Base-by-base conservation (phyloP, 2,888 invertebrate genomes). In the Brachynemurus nebulosus region DNA sequence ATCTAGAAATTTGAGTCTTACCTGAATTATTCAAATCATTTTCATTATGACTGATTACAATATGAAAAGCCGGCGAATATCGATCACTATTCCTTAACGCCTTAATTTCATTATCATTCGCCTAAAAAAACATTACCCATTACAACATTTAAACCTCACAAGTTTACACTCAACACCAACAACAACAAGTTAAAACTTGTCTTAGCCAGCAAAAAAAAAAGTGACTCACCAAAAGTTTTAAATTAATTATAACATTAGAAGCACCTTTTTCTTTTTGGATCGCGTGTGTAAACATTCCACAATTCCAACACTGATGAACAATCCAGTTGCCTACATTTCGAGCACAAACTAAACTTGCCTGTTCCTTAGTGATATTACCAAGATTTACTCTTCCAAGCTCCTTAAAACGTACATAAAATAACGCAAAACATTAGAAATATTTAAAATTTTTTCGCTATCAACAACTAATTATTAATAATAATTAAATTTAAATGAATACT, bases 41-140 rank as follows among this genome's bases (percentile, higher is more conserved):
- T 51, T 64, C 65, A 48, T 64, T 64, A 53, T 70, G 69, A 54
- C 73, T 69, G 51, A 86, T 70, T 48, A 84, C 61, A 56, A 86
- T 66, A 54, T 78, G 76, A 62, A 82, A 86, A 40, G 78, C 72
- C 49, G 76, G 70, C 42, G 88, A 89, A 62, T 73, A 85, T 51
- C 72, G 71, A 49, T 72, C 76, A 55, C 74, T 73, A 47, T 69
- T 68, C 57, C 74, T 77, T 50, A 81, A 63, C 55, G 66, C 69
- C 36, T 69, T 65, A 53, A 84, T 67, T 54, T 71, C 70, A 48
- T 53, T 51, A 35, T 49, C 47, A 42, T 52, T 52, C 59, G 60
- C 47, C 25, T 49, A 36, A 30, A 39, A 42, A 17, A 21, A 16
- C 7, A 40, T 17, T 23, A 25, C 6, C 12, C 16, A 25, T 17